Evolutionary conservation across 1,140 invertebrate species (phyloP).

Genomic region (Drosophila mayri): DNA sequence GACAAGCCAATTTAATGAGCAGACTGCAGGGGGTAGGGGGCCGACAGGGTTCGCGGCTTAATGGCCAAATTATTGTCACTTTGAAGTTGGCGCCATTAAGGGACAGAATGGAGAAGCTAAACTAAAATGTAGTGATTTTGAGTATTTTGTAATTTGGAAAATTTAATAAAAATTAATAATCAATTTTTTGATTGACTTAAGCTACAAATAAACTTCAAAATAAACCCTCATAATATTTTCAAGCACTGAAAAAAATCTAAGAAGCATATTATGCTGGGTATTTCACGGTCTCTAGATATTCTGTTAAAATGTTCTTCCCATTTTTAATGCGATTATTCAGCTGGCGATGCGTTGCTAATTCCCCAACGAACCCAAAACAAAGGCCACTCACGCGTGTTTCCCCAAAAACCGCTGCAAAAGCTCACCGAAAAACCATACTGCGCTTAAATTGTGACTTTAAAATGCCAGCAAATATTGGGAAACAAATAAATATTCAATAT

Average conservation of each 20-base stretch:
- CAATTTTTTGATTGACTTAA: background rate
- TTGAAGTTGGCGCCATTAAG: constrained; percentile 80
- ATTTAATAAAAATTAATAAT: background rate
- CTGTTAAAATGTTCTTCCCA: background rate
- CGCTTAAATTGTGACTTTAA: constrained; percentile 40
- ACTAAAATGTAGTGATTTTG: constrained; percentile 17
- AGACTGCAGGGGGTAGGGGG: constrained; percentile 11
- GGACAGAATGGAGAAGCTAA: constrained; percentile 18
- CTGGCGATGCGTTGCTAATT: constrained; percentile 33
- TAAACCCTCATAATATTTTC: background rate
- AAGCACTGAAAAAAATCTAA: no score
- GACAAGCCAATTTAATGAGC: constrained; percentile 78
- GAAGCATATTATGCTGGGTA: background rate
- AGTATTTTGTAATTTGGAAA: no score
- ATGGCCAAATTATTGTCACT: constrained; percentile 82
- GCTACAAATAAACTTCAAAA: background rate
- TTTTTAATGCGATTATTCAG: constrained; percentile 37
- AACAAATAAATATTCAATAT: constrained; percentile 13
- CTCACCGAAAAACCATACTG: constrained; percentile 16
- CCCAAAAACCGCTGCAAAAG: constrained; percentile 23
- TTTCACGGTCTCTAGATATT: background rate
- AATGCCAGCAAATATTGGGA: constrained; percentile 22
- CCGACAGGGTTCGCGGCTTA: constrained; percentile 37
- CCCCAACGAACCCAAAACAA: constrained; percentile 42
- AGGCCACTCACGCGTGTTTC: constrained; percentile 37